Evolutionary conservation across 2,797 vertebrate genomes (phyloP).

Genomic region (Centroberyx gerrardi): DNA sequence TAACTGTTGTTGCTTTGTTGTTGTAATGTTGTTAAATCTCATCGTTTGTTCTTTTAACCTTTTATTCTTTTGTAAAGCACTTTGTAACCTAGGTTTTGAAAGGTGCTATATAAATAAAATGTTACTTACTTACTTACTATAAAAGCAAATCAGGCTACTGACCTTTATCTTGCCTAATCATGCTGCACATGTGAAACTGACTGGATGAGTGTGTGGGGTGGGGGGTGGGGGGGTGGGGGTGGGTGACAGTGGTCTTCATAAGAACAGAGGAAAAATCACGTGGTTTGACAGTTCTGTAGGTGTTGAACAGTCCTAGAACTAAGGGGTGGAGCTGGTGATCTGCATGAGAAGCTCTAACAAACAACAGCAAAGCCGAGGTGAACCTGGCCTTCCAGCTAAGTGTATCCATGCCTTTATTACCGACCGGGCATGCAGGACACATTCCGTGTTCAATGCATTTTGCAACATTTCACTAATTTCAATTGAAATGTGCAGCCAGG

Average conservation of each 20-base stretch:
- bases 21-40: no score
- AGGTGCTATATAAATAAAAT: no score
- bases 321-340: conserved; percentile 39
- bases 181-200: conserved; percentile 28
- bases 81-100: no score
- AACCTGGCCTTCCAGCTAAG: conserved; percentile 58
- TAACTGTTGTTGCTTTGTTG: no score
- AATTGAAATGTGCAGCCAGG: no score
- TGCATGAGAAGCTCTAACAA: background rate
- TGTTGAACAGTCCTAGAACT: background rate
- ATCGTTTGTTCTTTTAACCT: no score
- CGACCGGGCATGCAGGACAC: no score
- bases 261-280: conserved; percentile 4
- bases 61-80: no score
- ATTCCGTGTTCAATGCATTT: no score
- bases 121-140: no score
- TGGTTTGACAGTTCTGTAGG: conserved; percentile 30
- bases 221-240: no score
- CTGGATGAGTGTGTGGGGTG: background rate
- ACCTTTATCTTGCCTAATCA: conserved; percentile 46
- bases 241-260: conserved; percentile 21
- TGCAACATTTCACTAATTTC: no score
- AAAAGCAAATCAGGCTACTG: conserved; percentile 9
- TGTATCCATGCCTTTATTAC: background rate
- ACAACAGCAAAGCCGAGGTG: conserved; percentile 3